phyloP scores from a whole-genome alignment of 2,113 vertebrate species.

The Muntiacus reevesi region DNA sequence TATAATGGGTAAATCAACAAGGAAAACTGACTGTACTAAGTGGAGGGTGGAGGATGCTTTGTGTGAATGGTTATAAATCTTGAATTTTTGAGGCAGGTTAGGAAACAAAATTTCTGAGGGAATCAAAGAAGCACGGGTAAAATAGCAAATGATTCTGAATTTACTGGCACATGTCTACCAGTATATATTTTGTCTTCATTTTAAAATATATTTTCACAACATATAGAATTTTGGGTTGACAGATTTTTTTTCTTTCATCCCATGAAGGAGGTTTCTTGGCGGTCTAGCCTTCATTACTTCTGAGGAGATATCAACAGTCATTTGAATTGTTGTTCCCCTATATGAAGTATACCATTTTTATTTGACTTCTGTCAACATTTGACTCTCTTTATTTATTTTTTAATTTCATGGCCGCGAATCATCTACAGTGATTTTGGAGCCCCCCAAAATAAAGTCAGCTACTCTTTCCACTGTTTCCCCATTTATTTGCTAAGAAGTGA shows the following conservation, averaged over 20 bases:
- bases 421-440: too few relatives aligned
- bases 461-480: neutral
- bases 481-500: neutral
- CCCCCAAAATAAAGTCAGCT: neutral
- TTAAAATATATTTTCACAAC: neutral
- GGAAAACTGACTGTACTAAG: neutral
- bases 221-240: neutral
- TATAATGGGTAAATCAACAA: neutral
- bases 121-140: neutral
- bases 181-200: neutral
- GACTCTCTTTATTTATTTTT: neutral
- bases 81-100: neutral
- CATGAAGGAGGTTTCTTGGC: neutral
- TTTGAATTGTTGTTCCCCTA: neutral
- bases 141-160: neutral
- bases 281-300: neutral
- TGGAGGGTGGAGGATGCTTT: neutral
- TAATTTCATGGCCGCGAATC: too few relatives aligned
- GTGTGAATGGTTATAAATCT: neutral
- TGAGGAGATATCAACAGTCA: neutral
- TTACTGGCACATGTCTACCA: neutral
- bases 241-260: neutral
- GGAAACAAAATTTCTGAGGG: neutral
- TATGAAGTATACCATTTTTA: neutral
- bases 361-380: neutral